Conservation (phyloP, 1,140 invertebrate species). For the Eciton burchellii region DNA sequence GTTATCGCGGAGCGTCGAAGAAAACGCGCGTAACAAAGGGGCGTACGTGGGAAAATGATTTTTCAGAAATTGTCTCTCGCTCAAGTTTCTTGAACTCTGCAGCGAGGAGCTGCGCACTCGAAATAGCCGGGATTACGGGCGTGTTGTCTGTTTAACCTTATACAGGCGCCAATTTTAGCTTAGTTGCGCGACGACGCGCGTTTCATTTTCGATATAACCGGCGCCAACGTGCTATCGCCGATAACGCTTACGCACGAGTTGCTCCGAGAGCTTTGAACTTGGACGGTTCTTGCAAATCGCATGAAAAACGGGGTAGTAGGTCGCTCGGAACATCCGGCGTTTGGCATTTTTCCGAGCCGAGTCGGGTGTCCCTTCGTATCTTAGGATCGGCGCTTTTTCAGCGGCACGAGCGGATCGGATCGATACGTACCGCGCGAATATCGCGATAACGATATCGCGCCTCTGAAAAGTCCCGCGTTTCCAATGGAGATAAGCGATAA, state of each 20-base stretch:
- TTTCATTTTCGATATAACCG: conserved; percentile 23
- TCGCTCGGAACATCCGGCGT: conserved; percentile 71
- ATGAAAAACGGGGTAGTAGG: conserved; percentile 78
- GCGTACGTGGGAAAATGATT: too few relatives aligned
- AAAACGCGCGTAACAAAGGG: too few relatives aligned
- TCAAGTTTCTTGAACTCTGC: too few relatives aligned
- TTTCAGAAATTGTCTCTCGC: too few relatives aligned
- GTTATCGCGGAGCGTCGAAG: too few relatives aligned
- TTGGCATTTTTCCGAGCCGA: conserved; percentile 66
- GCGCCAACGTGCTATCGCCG: conserved; percentile 51
- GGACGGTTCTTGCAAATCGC: conserved; percentile 76
- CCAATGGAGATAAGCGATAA: too few relatives aligned
- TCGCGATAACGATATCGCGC: conserved; percentile 11
- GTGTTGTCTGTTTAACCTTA: not conserved
- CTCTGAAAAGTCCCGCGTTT: not conserved
- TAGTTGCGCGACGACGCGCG: not conserved
- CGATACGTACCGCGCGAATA: not conserved
- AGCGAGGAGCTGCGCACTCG: not conserved
- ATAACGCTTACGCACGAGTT: conserved; percentile 78
- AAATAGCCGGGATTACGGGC: not conserved
- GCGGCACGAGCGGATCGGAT: conserved; percentile 45
- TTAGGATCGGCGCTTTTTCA: conserved; percentile 67
- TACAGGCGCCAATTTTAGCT: conserved; percentile 13
- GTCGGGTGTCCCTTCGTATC: conserved; percentile 43
- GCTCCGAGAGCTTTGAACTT: conserved; percentile 78